Evolutionary conservation across 2,113 vertebrate species (phyloP).

Genomic region (Rutilus rutilus): DNA sequence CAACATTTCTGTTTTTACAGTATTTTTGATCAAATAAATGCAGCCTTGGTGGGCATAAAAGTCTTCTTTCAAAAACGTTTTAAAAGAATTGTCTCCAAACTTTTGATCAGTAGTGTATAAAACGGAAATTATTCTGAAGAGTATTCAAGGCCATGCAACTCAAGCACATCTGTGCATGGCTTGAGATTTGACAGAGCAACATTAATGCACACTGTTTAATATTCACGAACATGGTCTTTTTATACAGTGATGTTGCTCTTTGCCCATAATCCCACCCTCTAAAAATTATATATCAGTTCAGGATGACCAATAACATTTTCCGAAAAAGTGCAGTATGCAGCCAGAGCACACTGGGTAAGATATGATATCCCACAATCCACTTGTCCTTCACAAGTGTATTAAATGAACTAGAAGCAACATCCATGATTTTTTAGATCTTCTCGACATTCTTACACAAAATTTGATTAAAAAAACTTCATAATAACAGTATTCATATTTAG

Average conservation of each 20-base stretch:
- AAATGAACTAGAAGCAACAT: not conserved
- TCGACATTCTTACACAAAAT: not conserved
- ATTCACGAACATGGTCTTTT: not conserved
- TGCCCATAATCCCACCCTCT: not conserved
- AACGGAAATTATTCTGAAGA: not conserved
- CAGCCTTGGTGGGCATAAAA: not conserved
- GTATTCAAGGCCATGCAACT: not conserved
- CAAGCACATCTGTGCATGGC: not conserved
- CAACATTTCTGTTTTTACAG: not conserved
- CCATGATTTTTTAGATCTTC: not conserved
- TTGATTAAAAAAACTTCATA: not conserved
- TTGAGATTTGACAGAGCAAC: not conserved
- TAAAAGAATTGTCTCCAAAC: too few relatives aligned
- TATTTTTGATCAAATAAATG: not conserved
- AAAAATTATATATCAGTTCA: not conserved
- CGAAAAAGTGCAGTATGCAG: not conserved
- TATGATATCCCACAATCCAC: not conserved
- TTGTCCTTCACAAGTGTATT: not conserved
- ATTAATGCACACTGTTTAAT: not conserved
- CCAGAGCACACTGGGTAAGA: not conserved
- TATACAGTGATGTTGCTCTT: not conserved
- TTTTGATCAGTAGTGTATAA: too few relatives aligned
- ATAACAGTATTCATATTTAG: not conserved
- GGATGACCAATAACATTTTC: not conserved
- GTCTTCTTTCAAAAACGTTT: not conserved